Conservation (phyloP, 2,888 invertebrate species). For the Eupithecia tripunctaria region DNA sequence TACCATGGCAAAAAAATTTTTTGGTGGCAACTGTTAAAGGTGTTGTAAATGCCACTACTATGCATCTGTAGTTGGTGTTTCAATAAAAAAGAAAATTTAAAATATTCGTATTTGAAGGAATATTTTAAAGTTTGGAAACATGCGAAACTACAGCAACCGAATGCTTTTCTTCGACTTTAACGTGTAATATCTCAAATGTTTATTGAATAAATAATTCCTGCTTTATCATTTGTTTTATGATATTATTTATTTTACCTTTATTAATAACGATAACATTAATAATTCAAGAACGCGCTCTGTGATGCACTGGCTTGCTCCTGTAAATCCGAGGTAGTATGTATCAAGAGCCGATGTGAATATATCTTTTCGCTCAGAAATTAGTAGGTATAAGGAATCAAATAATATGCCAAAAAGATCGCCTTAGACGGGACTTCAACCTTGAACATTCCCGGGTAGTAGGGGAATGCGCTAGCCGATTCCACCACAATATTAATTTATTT, state of each 20-base stretch:
- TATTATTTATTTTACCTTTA: background rate
- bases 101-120: too few relatives aligned
- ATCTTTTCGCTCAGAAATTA: background rate
- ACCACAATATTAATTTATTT: too few relatives aligned
- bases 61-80: too few relatives aligned
- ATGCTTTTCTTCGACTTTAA: background rate
- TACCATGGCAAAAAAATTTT: background rate
- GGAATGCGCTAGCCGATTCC: too few relatives aligned
- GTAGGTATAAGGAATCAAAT: too few relatives aligned
- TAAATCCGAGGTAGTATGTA: background rate
- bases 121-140: background rate
- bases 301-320: background rate
- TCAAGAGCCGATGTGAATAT: background rate
- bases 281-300: background rate
- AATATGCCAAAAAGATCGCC: too few relatives aligned
- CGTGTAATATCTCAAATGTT: background rate
- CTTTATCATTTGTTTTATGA: background rate
- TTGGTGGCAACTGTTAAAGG: background rate
- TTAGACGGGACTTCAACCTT: too few relatives aligned
- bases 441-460: too few relatives aligned
- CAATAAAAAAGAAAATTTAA: too few relatives aligned
- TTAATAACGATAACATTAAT: too few relatives aligned
- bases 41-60: too few relatives aligned
- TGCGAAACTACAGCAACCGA: background rate
- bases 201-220: constrained; percentile 48